Evolutionary conservation across 2,888 invertebrate species (phyloP).

Genomic region (Drosophila villosipedis): DNA sequence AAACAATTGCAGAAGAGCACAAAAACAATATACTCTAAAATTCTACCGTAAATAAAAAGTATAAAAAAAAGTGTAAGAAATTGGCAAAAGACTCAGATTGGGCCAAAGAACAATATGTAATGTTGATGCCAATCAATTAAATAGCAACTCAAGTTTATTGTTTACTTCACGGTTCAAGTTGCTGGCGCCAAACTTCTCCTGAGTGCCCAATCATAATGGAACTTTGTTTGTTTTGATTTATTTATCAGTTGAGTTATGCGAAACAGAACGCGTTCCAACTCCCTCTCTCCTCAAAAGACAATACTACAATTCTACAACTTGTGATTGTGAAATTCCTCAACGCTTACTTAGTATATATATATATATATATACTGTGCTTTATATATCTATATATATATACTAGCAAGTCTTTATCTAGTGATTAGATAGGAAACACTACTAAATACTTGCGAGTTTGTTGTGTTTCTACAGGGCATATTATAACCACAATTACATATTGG

Average conservation of each 20-base stretch:
- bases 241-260: constrained; percentile 41
- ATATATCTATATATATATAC: neutral
- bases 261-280: constrained; percentile 3
- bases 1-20: neutral
- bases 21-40: neutral
- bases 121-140: constrained; percentile 9
- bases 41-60: neutral
- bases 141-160: constrained; percentile 1
- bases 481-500: constrained; percentile 64
- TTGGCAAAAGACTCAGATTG: neutral
- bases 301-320: constrained; percentile 3
- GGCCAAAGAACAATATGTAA: neutral
- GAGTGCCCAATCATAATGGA: neutral
- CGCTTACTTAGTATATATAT: constrained; percentile 13
- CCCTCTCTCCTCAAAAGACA: neutral
- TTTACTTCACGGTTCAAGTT: constrained; percentile 8
- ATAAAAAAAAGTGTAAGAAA: neutral
- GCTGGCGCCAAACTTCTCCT: constrained; percentile 28
- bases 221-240: constrained; percentile 38
- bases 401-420: constrained; percentile 24
- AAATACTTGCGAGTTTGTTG: constrained; percentile 21
- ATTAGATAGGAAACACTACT: constrained; percentile 60
- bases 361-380: neutral
- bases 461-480: constrained; percentile 41
- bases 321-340: constrained; percentile 51